phyloP scores from a whole-genome alignment of 2,888 invertebrate species.

The Meghimatium bilineatum region DNA sequence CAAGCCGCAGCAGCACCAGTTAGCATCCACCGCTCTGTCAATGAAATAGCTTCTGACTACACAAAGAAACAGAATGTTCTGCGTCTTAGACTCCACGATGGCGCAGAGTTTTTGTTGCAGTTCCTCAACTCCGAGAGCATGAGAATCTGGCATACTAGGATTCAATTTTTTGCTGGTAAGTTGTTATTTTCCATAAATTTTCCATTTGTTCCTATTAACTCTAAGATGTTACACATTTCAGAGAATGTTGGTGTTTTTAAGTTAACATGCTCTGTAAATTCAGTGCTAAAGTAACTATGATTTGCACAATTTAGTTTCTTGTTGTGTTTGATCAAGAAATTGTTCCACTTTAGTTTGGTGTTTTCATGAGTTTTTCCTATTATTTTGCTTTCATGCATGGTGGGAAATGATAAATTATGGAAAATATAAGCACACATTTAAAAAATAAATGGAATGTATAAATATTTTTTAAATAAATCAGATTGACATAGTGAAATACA shows the following conservation, averaged over 20 bases:
- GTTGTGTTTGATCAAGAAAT: too few species aligned
- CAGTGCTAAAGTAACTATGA: background rate
- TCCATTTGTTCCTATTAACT: background rate
- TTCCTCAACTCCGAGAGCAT: conserved; percentile 85
- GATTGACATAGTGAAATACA: too few species aligned
- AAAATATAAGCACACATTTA: too few species aligned
- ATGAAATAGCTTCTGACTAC: conserved; percentile 93
- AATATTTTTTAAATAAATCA: too few species aligned
- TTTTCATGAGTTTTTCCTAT: too few species aligned
- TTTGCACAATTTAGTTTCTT: too few species aligned
- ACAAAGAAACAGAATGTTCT: conserved; percentile 89
- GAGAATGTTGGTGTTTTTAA: background rate
- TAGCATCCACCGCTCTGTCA: conserved; percentile 86
- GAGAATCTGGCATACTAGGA: conserved; percentile 93
- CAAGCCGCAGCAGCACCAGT: conserved; percentile 93
- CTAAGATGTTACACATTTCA: too few species aligned
- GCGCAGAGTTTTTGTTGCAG: conserved; percentile 94
- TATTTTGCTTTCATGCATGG: too few species aligned
- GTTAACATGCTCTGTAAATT: background rate
- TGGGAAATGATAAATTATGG: too few species aligned
- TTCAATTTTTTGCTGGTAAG: conserved; percentile 89
- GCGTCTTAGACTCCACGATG: conserved; percentile 89
- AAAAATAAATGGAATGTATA: too few species aligned
- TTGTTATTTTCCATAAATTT: background rate
- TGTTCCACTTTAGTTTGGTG: too few species aligned